A percentile compares a stretch with the other conserved stretches of the same genome.
Evolutionary conservation across 2,797 vertebrate species (phyloP).

Genomic region (Anguilla marmorata): DNA sequence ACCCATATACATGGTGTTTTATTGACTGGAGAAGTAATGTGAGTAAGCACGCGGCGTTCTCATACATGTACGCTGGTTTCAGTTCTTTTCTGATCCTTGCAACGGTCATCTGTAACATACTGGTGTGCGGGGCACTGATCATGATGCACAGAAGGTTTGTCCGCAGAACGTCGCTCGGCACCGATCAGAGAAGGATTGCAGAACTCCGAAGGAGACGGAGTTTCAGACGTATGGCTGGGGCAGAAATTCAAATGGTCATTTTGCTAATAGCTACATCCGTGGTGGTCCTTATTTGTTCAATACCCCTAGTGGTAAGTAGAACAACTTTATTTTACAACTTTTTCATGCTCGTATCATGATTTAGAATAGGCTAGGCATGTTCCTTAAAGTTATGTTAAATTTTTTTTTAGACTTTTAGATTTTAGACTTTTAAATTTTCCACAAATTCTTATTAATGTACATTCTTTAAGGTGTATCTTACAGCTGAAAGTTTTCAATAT

Average conservation of each 20-base stretch:
- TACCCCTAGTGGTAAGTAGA: conserved; percentile 91
- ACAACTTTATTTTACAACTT: background rate
- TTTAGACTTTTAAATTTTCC: too few relatives aligned
- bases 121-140: conserved; percentile 92
- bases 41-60: conserved; percentile 76
- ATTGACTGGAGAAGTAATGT: conserved; percentile 85
- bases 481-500: background rate
- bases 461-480: background rate
- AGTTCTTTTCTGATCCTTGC: conserved; percentile 86
- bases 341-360: background rate
- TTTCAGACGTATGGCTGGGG: conserved; percentile 85
- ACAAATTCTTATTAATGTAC: too few relatives aligned
- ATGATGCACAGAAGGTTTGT: conserved; percentile 92
- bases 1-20: conserved; percentile 88
- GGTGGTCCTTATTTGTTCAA: conserved; percentile 94
- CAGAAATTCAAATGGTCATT: conserved; percentile 98
- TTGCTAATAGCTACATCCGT: conserved; percentile 89
- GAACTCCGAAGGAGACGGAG: conserved; percentile 84
- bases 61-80: conserved; percentile 89
- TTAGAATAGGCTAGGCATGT: background rate
- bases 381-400: too few relatives aligned
- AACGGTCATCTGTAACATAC: conserved; percentile 88
- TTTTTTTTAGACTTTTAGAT: too few relatives aligned
- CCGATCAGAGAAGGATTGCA: conserved; percentile 72
- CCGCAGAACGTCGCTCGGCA: conserved; percentile 88